These are phyloP conservation scores for Cantharis lateralis DNA, from an alignment of 2,888 invertebrate genomes.

Conservation along the genomic window DNA sequence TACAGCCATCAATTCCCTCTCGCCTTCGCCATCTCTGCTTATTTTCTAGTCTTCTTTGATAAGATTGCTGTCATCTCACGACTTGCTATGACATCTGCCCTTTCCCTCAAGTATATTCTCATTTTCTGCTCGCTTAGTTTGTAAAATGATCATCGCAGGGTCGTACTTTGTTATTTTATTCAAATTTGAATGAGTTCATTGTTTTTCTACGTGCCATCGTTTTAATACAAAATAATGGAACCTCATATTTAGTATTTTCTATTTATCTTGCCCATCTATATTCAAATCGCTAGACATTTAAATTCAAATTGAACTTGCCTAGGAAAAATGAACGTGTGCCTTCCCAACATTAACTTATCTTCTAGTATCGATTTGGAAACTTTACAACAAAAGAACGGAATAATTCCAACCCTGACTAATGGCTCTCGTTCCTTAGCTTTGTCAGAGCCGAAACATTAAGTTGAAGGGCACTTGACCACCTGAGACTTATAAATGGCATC, in stretches of 20 bases:
- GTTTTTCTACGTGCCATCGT: not conserved
- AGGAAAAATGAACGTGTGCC: not conserved
- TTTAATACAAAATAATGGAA: not conserved
- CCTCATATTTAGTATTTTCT: not conserved
- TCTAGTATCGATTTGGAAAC: not conserved
- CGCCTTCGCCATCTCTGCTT: constrained; percentile 12
- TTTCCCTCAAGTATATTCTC: constrained; percentile 38
- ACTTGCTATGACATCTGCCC: constrained; percentile 37
- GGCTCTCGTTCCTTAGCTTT: constrained; percentile 7
- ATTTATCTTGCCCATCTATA: not conserved
- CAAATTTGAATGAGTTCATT: constrained; percentile 10
- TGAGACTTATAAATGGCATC: constrained; percentile 31
- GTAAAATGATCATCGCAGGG: constrained; percentile 29
- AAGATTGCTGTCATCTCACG: constrained; percentile 36
- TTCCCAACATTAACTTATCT: not conserved
- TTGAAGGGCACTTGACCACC: constrained; percentile 25
- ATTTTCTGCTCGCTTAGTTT: constrained; percentile 37
- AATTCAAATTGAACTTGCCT: not conserved
- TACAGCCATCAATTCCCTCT: constrained; percentile 29
- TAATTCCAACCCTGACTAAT: constrained; percentile 16
- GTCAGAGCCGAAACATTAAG: constrained; percentile 12
- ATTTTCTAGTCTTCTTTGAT: constrained; percentile 22
- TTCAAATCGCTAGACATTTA: not conserved
- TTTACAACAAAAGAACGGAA: not conserved
- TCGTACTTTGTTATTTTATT: constrained; percentile 28